Evolutionary conservation across 2,888 invertebrate genomes (phyloP).

Genomic region (Cylindroiulus punctatus): DNA sequence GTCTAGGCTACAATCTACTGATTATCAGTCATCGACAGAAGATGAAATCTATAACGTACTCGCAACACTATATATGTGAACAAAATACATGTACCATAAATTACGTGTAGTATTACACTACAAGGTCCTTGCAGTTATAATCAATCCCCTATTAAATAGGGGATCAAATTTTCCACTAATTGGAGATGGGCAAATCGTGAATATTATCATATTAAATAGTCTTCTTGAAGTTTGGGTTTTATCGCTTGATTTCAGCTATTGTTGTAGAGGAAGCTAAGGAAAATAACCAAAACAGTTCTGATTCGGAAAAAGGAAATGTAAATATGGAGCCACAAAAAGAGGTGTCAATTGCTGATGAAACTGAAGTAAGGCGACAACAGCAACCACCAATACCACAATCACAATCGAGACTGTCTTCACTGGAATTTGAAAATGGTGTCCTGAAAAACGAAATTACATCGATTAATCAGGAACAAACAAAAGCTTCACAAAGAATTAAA

Average conservation of each 20-base stretch:
- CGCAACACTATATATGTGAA: too few relatives aligned
- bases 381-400: neutral
- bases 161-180: too few relatives aligned
- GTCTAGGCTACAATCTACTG: too few relatives aligned
- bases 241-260: neutral
- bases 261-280: neutral
- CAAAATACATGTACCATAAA: too few relatives aligned
- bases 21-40: too few relatives aligned
- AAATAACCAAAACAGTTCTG: neutral
- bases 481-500: conserved; percentile 67
- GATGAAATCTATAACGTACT: too few relatives aligned
- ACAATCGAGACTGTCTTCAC: conserved; percentile 28
- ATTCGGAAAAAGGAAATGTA: neutral
- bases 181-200: too few relatives aligned
- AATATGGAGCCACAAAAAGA: neutral
- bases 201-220: too few relatives aligned
- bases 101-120: too few relatives aligned
- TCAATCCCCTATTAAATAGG: too few relatives aligned
- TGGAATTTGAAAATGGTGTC: conserved; percentile 61
- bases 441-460: conserved; percentile 69
- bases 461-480: conserved; percentile 69
- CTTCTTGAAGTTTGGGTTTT: neutral
- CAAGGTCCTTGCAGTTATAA: too few relatives aligned
- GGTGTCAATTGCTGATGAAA: neutral
- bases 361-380: neutral